phyloP scores from a whole-genome alignment of 2,888 invertebrate species.

The Lochmaea capreae region DNA sequence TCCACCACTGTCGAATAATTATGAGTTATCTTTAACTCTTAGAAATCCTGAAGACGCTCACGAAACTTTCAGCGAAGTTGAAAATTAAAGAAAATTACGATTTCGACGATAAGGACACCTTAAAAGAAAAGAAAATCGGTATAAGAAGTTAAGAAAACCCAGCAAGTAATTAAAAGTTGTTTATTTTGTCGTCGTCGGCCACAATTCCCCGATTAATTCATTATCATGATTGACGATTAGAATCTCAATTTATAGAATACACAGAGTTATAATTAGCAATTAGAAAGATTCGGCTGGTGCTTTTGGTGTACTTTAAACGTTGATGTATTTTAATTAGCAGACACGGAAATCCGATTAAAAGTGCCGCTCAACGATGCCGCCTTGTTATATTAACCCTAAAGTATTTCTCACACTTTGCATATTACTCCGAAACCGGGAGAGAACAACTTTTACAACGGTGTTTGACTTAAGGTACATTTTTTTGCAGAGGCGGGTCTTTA shows the following conservation, averaged over 20 bases:
- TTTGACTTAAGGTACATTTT: constrained; percentile 54
- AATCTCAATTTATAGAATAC: constrained; percentile 67
- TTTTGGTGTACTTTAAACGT: constrained; percentile 59
- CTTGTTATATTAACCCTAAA: constrained; percentile 63
- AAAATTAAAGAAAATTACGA: constrained; percentile 47
- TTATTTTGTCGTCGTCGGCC: constrained; percentile 57
- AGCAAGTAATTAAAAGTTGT: constrained; percentile 63
- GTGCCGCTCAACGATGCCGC: constrained; percentile 51
- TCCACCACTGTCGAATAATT: constrained; percentile 39
- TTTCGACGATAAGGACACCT: constrained; percentile 46
- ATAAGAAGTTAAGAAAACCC: constrained; percentile 54
- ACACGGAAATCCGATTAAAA: constrained; percentile 66
- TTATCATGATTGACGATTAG: constrained; percentile 67
- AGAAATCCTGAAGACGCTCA: constrained; percentile 24
- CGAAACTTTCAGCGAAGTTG: constrained; percentile 38
- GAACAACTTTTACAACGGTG: constrained; percentile 47
- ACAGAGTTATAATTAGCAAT: constrained; percentile 67
- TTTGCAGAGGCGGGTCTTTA: constrained; percentile 25
- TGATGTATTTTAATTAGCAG: constrained; percentile 66
- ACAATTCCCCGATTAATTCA: constrained; percentile 65
- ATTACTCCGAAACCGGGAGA: constrained; percentile 52
- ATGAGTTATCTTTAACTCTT: constrained; percentile 36
- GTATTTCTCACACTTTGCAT: constrained; percentile 64
- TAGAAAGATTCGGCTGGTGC: constrained; percentile 63
- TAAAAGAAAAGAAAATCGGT: constrained; percentile 49